phyloP scores from a whole-genome alignment of 2,113 vertebrate genomes.

The Irena cyanogastra region DNA sequence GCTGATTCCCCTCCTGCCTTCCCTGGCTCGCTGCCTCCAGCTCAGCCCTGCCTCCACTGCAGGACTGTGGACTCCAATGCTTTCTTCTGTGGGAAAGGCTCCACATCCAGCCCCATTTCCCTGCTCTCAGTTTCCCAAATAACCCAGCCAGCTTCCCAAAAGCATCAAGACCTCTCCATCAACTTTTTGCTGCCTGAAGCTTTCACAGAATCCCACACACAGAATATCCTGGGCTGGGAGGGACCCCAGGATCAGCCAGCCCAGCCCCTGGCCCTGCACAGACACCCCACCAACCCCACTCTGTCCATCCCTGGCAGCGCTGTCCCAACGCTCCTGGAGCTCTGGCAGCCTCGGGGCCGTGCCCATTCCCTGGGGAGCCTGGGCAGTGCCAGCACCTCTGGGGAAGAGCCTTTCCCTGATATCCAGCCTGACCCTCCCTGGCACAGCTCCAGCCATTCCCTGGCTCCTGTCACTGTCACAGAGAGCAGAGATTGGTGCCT shows the following conservation, averaged over 20 bases:
- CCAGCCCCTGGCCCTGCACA: neutral
- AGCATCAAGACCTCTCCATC: fast-evolving
- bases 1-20: neutral
- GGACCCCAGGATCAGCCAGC: fast-evolving
- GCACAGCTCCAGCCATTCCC: fast-evolving
- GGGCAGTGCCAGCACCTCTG: neutral
- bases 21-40: neutral
- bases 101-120: neutral
- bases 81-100: neutral
- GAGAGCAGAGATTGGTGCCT: neutral
- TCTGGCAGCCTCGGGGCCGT: neutral
- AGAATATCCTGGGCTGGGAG: neutral
- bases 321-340: neutral
- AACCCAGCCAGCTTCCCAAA: neutral
- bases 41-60: fast-evolving
- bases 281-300: neutral
- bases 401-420: neutral
- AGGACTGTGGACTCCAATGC: too few relatives aligned
- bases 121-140: neutral
- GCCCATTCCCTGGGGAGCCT: neutral
- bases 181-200: neutral
- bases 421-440: fast-evolving
- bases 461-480: neutral
- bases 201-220: neutral
- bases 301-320: neutral